Evolutionary conservation across 2,797 vertebrate genomes (phyloP).

Genomic region (Cacajao melanocephalus): DNA sequence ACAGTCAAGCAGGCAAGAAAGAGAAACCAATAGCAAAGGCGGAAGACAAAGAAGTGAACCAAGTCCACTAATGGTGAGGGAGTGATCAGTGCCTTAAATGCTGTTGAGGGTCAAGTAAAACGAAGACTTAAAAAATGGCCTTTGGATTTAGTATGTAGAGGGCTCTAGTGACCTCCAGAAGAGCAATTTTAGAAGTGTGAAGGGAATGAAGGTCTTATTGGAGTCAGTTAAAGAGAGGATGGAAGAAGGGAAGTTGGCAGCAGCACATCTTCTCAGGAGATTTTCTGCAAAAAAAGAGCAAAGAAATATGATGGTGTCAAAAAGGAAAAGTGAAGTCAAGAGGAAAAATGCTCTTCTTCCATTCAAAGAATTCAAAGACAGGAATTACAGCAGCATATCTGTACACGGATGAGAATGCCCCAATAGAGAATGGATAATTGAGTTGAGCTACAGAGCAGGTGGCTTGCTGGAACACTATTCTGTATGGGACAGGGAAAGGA

Average conservation of each 20-base stretch:
- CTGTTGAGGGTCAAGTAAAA: neutral
- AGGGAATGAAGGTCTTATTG: neutral
- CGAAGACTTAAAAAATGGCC: neutral
- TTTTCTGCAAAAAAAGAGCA: neutral
- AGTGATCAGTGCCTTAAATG: neutral
- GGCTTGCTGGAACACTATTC: neutral
- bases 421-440: neutral
- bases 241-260: neutral
- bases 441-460: neutral
- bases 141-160: neutral
- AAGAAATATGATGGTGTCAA: neutral
- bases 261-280: neutral
- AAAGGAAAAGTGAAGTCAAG: neutral
- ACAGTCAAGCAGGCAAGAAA: no score
- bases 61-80: neutral
- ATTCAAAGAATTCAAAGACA: neutral
- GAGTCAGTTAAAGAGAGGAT: neutral
- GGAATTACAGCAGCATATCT: neutral
- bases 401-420: neutral
- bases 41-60: neutral
- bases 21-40: neutral
- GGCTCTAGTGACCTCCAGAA: no score
- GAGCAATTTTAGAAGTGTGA: neutral
- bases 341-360: neutral
- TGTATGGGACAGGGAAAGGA: fast-evolving